Percentiles rank a stretch among this genome's conserved stretches.
These are phyloP conservation scores for Phyllopteryx taeniolatus DNA, from an alignment of 2,113 vertebrate genomes.

Conservation along the genomic window DNA sequence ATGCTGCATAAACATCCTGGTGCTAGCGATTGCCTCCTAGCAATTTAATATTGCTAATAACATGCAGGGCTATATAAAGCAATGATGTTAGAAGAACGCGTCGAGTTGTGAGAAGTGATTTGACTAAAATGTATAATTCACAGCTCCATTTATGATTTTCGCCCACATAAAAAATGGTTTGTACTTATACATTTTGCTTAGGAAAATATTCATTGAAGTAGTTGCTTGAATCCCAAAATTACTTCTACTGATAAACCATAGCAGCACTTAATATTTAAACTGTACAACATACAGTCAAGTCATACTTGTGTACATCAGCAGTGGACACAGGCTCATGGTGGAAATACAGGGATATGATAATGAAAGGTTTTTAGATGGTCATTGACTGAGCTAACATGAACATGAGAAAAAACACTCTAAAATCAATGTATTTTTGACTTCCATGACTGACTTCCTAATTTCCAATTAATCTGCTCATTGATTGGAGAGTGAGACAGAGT, in stretches of 20 bases:
- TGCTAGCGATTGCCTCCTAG: constrained; percentile 34
- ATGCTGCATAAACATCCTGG: constrained; percentile 27
- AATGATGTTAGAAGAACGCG: constrained; percentile 9
- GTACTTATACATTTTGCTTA: constrained; percentile 8
- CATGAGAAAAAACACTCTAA: constrained; percentile 37
- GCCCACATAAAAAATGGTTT: constrained; percentile 19
- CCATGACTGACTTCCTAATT: constrained; percentile 35
- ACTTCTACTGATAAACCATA: constrained; percentile 30
- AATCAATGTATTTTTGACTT: constrained; percentile 43
- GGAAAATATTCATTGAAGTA: not conserved
- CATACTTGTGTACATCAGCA: constrained; percentile 45
- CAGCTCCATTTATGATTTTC: not conserved
- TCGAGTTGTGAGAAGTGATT: constrained; percentile 16
- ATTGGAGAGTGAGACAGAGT: constrained; percentile 26
- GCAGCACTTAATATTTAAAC: constrained; percentile 40
- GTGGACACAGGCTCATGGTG: constrained; percentile 41
- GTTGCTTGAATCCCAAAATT: constrained; percentile 25
- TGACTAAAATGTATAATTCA: not conserved
- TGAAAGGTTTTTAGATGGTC: constrained; percentile 17
- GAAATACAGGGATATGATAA: not conserved
- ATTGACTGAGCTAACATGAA: constrained; percentile 35
- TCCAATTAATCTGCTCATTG: constrained; percentile 46
- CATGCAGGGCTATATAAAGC: not conserved
- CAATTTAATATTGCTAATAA: constrained; percentile 29
- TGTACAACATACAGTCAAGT: constrained; percentile 36